Conservation (phyloP, 37 sponge, comb jelly and placozoan genomes). For the Sycon ciliatum region DNA sequence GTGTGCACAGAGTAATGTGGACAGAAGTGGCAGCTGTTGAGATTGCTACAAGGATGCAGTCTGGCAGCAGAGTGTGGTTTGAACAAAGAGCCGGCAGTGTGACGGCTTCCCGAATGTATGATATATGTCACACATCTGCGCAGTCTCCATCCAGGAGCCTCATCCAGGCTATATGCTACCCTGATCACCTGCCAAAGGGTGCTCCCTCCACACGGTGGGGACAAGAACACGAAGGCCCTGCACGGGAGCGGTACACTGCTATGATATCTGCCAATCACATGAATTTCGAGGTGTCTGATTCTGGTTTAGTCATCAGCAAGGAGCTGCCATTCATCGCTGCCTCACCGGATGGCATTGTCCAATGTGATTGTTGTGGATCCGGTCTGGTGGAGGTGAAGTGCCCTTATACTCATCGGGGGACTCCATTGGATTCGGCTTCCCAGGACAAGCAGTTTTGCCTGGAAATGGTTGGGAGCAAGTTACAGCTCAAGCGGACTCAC, state of each 20-base stretch:
- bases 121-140: conserved; percentile 23
- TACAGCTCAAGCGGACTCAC: conserved; percentile 12
- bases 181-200: too few species aligned
- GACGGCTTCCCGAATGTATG: conserved; percentile 39
- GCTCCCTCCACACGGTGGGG: conserved; percentile 36
- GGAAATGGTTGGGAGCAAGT: background rate
- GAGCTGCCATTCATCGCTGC: conserved; percentile 36
- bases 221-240: conserved; percentile 34
- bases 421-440: conserved; percentile 15
- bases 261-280: background rate
- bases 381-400: conserved; percentile 51
- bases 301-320: conserved; percentile 27
- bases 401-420: conserved; percentile 26
- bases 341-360: conserved; percentile 36
- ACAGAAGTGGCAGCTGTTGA: conserved; percentile 25
- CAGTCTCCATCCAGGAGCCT: conserved; percentile 36
- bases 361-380: conserved; percentile 36
- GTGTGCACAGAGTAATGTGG: too few species aligned
- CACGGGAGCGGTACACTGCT: conserved; percentile 15
- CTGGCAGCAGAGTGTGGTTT: conserved; percentile 34
- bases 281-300: background rate
- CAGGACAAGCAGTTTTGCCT: conserved; percentile 19
- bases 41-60: conserved; percentile 22
- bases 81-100: conserved; percentile 48
- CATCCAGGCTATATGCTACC: conserved; percentile 39